Conservation (phyloP, 92 coral and sea anemone genomes). For the Umimayanthus chanpuru region DNA sequence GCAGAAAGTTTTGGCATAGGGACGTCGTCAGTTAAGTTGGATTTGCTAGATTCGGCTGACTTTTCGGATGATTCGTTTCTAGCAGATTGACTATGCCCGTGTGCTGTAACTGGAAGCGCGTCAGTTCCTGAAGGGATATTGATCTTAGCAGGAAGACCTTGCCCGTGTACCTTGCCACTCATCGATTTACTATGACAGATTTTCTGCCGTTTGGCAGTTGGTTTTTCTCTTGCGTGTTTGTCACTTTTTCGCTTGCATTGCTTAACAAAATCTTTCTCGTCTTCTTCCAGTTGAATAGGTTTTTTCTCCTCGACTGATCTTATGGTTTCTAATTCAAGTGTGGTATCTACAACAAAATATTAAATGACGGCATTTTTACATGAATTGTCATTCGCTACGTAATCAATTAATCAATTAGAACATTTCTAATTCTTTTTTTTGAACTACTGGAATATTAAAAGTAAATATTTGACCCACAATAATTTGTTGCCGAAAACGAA, state of each 20-base stretch:
- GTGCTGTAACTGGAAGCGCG: neutral
- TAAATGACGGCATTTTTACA: neutral
- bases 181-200: conserved; percentile 3
- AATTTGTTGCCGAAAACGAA: too few species aligned
- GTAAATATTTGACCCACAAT: too few species aligned
- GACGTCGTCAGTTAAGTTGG: neutral
- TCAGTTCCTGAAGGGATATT: neutral
- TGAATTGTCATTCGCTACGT: neutral
- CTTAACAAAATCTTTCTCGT: neutral
- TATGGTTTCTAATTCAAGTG: neutral
- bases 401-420: neutral
- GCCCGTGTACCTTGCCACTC: conserved; percentile 11
- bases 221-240: neutral
- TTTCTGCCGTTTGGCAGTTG: conserved; percentile 4
- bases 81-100: neutral
- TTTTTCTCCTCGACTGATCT: neutral
- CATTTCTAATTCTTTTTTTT: too few species aligned
- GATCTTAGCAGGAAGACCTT: conserved; percentile 4
- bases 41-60: neutral
- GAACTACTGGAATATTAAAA: too few species aligned
- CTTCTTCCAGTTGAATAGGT: conserved; percentile 20
- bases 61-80: neutral
- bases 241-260: neutral
- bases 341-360: conserved; percentile 6
- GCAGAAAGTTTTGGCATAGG: neutral